Evolutionary conservation across 2,797 vertebrate species (phyloP).

Genomic region (Chaetophractus vellerosus): DNA sequence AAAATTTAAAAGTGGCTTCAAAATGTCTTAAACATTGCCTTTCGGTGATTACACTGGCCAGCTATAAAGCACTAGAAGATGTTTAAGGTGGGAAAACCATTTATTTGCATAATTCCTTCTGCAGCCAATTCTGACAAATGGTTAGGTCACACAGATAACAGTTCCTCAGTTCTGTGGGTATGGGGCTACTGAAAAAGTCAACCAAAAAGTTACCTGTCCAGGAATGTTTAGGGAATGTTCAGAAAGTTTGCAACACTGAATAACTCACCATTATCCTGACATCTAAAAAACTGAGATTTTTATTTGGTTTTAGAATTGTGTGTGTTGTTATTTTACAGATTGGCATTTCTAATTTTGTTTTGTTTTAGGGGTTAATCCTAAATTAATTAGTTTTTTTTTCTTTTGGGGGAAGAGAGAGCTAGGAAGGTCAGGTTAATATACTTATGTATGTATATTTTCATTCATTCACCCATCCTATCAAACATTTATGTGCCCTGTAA

Average conservation of each 20-base stretch:
- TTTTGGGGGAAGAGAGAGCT: not conserved
- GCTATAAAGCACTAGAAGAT: conserved; percentile 15
- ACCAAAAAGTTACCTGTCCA: conserved; percentile 38
- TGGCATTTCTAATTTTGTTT: conserved; percentile 29
- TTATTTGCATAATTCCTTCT: not conserved
- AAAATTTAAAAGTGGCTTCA: conserved; percentile 59
- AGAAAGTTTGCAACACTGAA: not conserved
- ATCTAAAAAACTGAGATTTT: conserved; percentile 11
- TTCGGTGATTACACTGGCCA: not conserved
- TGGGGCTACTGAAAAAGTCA: not conserved
- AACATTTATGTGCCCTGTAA: not conserved
- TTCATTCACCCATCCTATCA: not conserved
- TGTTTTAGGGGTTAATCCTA: conserved; percentile 41
- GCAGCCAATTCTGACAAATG: conserved; percentile 40
- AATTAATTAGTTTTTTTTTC: conserved; percentile 47
- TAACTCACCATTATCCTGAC: not conserved
- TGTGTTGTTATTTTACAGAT: not conserved
- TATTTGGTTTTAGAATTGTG: conserved; percentile 52
- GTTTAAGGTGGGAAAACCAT: not conserved
- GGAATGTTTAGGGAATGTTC: not conserved
- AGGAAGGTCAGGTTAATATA: not conserved
- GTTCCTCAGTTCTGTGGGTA: not conserved
- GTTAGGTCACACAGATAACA: conserved; percentile 30
- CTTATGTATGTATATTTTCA: too few relatives aligned
- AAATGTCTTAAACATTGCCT: conserved; percentile 55